These are phyloP conservation scores for Drosophila quadrilineata DNA, from an alignment of 1,140 invertebrate genomes.

Conservation along the genomic window DNA sequence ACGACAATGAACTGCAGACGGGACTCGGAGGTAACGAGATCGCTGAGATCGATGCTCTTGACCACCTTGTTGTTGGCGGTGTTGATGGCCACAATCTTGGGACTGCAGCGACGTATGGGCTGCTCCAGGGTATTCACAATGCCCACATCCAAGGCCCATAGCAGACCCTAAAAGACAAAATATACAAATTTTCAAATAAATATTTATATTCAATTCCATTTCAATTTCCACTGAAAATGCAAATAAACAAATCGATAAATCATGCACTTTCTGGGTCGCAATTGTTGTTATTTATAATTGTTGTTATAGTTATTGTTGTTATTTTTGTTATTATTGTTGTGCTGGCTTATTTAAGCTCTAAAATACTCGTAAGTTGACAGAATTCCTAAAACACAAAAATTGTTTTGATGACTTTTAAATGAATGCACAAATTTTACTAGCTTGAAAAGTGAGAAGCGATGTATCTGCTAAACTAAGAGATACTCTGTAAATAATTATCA, in stretches of 20 bases:
- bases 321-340: conserved; percentile 4
- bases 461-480: not conserved
- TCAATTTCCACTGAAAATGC: not conserved
- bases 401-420: not conserved
- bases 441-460: no score
- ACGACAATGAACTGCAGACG: conserved; percentile 86
- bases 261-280: conserved; percentile 33
- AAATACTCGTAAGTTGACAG: not conserved
- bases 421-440: no score
- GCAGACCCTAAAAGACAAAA: conserved; percentile 82
- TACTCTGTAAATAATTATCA: not conserved
- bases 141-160: conserved; percentile 87
- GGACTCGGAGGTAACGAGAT: conserved; percentile 82
- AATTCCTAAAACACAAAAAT: not conserved
- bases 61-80: conserved; percentile 84
- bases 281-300: conserved; percentile 35
- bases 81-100: conserved; percentile 86
- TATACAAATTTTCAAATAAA: no score
- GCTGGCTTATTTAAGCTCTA: conserved; percentile 15
- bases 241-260: conserved; percentile 5
- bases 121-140: conserved; percentile 85
- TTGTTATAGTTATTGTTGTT: conserved; percentile 8
- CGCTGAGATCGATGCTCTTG: conserved; percentile 84
- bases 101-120: conserved; percentile 84
- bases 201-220: not conserved